Percentiles rank a stretch among this genome's conserved stretches.
phyloP scores from a whole-genome alignment of 2,113 vertebrate genomes.

The Coptodon bakossiorum region DNA sequence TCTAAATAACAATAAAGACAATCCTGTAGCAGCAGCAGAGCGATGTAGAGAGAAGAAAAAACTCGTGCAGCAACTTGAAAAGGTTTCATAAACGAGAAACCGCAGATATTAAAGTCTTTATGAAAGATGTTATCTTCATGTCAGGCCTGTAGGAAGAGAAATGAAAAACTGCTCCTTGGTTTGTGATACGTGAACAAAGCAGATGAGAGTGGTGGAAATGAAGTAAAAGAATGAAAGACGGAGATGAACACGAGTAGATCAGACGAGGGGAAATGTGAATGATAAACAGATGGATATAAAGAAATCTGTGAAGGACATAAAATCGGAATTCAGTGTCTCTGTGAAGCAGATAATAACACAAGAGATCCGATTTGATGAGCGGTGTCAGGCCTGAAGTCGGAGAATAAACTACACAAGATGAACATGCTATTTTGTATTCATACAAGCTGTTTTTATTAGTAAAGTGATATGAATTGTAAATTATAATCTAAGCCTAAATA shows the following conservation, averaged over 20 bases:
- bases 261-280: neutral
- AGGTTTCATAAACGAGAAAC: neutral
- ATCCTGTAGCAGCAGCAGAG: neutral
- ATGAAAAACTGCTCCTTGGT: neutral
- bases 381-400: neutral
- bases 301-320: neutral
- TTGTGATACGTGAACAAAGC: neutral
- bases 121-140: conserved; percentile 23
- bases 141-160: neutral
- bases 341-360: neutral
- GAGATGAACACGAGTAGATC: neutral
- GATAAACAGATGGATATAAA: neutral
- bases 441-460: neutral
- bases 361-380: neutral
- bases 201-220: neutral
- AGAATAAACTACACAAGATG: neutral
- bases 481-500: neutral
- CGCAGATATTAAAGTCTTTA: neutral
- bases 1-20: neutral
- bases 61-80: neutral
- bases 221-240: neutral
- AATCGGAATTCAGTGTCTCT: neutral
- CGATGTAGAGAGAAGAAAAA: neutral
- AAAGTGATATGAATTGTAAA: neutral
- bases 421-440: neutral